These are phyloP conservation scores for Trichoplax adhaerens DNA, from an alignment of 37 sponge, comb jelly and placozoan genomes.

Conservation along the genomic window DNA sequence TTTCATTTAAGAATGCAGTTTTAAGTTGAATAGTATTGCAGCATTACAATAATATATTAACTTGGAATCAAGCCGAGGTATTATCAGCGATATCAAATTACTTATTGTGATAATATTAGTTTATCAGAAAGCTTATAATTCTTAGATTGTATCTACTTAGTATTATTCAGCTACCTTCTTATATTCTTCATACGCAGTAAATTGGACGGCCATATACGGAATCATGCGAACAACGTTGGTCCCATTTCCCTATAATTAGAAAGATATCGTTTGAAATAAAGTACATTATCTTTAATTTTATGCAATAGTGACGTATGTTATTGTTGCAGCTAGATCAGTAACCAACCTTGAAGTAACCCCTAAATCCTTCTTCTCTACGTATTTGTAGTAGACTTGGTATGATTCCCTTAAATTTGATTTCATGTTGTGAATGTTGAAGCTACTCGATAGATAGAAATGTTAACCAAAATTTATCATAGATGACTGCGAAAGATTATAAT, in stretches of 20 bases:
- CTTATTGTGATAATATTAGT: no score
- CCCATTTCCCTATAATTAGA: constrained; percentile 23
- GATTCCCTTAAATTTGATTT: constrained; percentile 17
- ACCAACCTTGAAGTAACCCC: constrained; percentile 28
- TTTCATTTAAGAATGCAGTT: no score
- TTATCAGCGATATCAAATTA: no score
- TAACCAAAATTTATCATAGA: background rate
- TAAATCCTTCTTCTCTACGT: constrained; percentile 30
- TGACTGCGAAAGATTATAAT: no score
- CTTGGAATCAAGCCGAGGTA: no score
- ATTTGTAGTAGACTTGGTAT: constrained; percentile 22
- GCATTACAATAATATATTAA: no score
- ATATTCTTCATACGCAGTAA: constrained; percentile 59
- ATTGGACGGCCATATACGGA: constrained; percentile 51
- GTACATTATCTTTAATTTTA: no score
- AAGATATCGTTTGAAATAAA: background rate
- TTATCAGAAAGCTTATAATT: no score
- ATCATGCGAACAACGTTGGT: constrained; percentile 46
- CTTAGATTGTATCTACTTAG: no score
- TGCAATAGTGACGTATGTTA: no score
- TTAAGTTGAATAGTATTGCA: no score
- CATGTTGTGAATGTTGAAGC: no score
- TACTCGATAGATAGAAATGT: background rate
- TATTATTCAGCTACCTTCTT: constrained; percentile 26
- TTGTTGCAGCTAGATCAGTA: background rate